Percentiles rank a stretch among this genome's conserved stretches.
Conservation (phyloP, 2,797 vertebrate genomes). For the Pseudochaenichthys georgianus region DNA sequence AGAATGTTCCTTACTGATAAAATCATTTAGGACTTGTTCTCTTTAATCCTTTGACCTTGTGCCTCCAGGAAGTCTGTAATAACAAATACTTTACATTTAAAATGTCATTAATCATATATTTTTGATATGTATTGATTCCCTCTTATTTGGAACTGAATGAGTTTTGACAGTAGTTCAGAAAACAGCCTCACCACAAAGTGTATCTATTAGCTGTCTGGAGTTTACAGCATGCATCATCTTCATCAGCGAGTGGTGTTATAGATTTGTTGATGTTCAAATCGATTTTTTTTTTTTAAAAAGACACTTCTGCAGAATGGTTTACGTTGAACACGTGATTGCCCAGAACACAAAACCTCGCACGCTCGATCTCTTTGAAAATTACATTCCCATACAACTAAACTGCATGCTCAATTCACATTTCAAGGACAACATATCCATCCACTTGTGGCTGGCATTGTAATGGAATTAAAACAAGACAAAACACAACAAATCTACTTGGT, state of each 20-base stretch:
- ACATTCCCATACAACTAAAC: too few species aligned
- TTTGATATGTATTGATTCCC: neutral
- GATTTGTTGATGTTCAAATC: neutral
- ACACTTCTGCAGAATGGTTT: neutral
- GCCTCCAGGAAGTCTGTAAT: neutral
- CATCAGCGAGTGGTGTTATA: neutral
- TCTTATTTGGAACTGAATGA: constrained; percentile 1
- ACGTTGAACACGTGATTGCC: neutral
- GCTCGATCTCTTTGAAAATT: neutral
- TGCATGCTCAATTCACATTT: too few species aligned
- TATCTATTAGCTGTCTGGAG: neutral
- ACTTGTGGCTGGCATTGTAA: too few species aligned
- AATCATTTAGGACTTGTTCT: neutral
- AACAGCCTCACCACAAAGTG: neutral
- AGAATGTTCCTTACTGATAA: neutral
- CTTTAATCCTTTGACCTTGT: neutral
- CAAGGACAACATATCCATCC: too few species aligned
- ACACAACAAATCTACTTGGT: too few species aligned
- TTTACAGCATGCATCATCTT: neutral
- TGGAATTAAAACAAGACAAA: too few species aligned
- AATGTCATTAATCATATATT: neutral
- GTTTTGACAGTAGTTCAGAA: constrained; percentile 3
- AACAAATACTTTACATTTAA: neutral
- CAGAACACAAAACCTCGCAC: neutral
- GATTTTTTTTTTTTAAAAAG: neutral